Conservation (phyloP, 2,797 vertebrate genomes). For the Thamnophis elegans region DNA sequence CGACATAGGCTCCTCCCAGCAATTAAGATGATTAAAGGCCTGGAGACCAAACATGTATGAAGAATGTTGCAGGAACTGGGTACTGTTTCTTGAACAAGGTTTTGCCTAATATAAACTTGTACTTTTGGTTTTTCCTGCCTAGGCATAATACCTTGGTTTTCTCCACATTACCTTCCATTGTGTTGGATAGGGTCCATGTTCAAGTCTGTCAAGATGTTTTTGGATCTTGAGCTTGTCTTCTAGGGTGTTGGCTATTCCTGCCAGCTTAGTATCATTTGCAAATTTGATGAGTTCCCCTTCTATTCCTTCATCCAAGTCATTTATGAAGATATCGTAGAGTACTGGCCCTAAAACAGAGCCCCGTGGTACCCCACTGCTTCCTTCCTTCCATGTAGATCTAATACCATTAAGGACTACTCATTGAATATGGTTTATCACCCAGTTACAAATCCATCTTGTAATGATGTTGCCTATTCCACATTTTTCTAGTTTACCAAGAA, state of each 20-base stretch:
- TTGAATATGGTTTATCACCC: neutral
- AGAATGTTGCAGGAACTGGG: neutral
- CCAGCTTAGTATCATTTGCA: neutral
- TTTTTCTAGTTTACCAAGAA: neutral
- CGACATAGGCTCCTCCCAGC: too few relatives aligned
- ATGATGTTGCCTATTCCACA: neutral
- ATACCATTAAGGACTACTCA: neutral
- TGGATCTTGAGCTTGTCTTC: too few relatives aligned
- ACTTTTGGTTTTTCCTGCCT: neutral
- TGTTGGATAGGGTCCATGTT: neutral
- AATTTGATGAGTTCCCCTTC: neutral
- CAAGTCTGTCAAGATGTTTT: neutral
- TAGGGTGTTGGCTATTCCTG: too few relatives aligned
- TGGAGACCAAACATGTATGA: neutral
- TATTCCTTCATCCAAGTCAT: neutral
- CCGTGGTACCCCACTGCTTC: neutral
- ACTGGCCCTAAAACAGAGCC: neutral
- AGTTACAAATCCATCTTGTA: neutral
- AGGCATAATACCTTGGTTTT: neutral
- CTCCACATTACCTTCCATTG: neutral
- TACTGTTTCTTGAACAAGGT: neutral
- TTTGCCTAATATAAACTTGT: neutral
- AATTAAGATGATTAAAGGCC: neutral
- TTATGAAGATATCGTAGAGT: neutral
- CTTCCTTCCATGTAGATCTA: neutral